phyloP scores from a whole-genome alignment of 1,140 invertebrate species.

The Camponotus pennsylvanicus region DNA sequence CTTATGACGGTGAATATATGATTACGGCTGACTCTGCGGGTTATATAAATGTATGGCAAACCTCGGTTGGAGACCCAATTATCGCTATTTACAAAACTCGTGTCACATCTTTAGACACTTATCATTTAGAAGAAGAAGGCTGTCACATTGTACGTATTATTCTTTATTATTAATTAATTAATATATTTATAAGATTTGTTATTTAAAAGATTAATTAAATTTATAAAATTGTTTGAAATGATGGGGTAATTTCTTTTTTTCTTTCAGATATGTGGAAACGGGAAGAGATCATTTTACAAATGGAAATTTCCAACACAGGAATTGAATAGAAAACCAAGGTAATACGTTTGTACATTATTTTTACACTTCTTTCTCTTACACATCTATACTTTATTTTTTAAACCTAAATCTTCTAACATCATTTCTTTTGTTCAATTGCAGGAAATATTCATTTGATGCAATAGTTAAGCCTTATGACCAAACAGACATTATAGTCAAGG shows the following conservation, averaged over 20 bases:
- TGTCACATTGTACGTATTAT: conserved; percentile 78
- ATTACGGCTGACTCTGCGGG: conserved; percentile 80
- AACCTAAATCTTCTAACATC: conserved; percentile 47
- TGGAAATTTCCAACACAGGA: conserved; percentile 79
- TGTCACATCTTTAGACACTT: conserved; percentile 81
- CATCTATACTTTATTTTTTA: conserved; percentile 17
- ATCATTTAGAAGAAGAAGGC: conserved; percentile 76
- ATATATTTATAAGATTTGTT: neutral
- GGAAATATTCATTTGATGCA: conserved; percentile 80
- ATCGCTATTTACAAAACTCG: conserved; percentile 79
- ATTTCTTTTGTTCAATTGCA: conserved; percentile 50
- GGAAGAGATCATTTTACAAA: conserved; percentile 78
- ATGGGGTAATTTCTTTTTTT: neutral
- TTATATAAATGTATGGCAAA: conserved; percentile 78
- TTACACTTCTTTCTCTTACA: neutral
- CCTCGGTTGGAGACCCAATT: conserved; percentile 68
- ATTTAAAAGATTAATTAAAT: neutral
- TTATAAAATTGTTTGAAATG: neutral
- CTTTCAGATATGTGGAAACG: conserved; percentile 82
- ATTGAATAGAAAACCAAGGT: conserved; percentile 72
- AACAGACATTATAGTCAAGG: conserved; percentile 76
- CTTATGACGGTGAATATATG: conserved; percentile 81
- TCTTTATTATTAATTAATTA: conserved; percentile 31
- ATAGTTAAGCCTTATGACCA: conserved; percentile 75
- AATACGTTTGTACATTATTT: conserved; percentile 33